Evolutionary conservation across 2,888 invertebrate species (phyloP), one percentile per base, ranked within the genome.

Genomic region (Polydrusus tereticollis): DNA sequence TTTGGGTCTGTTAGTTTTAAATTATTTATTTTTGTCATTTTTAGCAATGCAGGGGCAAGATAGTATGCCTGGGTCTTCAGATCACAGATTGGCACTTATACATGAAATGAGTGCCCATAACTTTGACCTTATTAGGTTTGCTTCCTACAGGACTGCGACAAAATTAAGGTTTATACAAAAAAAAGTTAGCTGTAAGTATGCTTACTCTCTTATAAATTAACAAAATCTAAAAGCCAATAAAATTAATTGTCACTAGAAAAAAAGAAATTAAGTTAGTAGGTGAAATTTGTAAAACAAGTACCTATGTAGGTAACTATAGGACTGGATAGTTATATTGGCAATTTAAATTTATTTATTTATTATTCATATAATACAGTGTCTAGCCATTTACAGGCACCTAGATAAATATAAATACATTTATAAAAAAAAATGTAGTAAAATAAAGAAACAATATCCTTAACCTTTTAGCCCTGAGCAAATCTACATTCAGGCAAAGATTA

Each of bases 131-230:
- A 99, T 99, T 82, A 90, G 98, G 80, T 99, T 99, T 87, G 97
- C 99, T 52, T 98, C 98, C 1, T 99, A 99, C 86, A 91, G 99
- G 77, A 98, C 98, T 2, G 98, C 99, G 7, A 97, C 96, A 83
- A 99, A 99, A 86, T 89, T 99, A 67, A 90, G 98, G 80, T 99
- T 97, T 87, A 96, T 99, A 74, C 99, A 99, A 87, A 98, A 97
- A 87, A 97, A 97, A 87, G 97, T 97, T 80, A 97, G 97, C 86
- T 89, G 97, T 97, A 87, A 93, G 96, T 91, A 79, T 47, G 43
- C 20, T n/a, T 21, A 23, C 3, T 4, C n/a, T 47, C n/a, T 45
- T 20, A 5, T 45, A 5, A 16, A 41, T 16, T 2, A 41, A 14
- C 16, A 16, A 16, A 14, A 41, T 2, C 12, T 4, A 6, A 26